Evolutionary conservation across 92 coral and sea anemone genomes (phyloP).

Genomic region (Actinernus sp.): DNA sequence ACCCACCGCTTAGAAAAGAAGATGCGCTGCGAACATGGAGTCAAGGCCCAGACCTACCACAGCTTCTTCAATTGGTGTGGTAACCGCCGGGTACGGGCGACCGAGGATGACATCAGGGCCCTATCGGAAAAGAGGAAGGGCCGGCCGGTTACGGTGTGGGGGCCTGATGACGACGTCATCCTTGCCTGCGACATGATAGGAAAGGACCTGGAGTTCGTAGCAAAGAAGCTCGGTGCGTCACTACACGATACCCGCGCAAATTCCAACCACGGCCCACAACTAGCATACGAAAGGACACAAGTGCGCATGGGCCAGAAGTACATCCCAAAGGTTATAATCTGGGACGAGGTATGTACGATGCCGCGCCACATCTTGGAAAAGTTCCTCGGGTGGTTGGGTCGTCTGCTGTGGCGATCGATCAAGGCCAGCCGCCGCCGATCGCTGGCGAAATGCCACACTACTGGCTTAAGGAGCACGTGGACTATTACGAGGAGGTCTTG

Average conservation of each 20-base stretch:
- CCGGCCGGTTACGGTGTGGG: too few species aligned
- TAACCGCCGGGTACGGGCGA: too few species aligned
- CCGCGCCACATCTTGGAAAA: background rate
- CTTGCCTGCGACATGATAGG: too few species aligned
- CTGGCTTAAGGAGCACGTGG: background rate
- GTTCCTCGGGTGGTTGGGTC: slow-evolving; percentile 8
- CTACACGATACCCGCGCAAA: too few species aligned
- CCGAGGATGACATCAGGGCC: too few species aligned
- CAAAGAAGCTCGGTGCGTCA: too few species aligned
- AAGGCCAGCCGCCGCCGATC: slow-evolving; percentile 31
- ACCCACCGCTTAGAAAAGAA: slow-evolving; percentile 17
- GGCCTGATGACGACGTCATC: too few species aligned
- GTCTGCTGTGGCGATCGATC: slow-evolving; percentile 28
- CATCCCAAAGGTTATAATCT: slow-evolving; percentile 14
- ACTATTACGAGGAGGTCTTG: slow-evolving; percentile 10
- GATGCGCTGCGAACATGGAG: slow-evolving; percentile 1
- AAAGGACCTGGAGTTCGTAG: too few species aligned
- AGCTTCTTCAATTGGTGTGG: slow-evolving; percentile 12
- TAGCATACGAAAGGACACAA: slow-evolving; percentile 6
- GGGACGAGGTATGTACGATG: slow-evolving; percentile 34
- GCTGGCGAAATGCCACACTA: slow-evolving; percentile 7
- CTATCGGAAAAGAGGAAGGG: too few species aligned
- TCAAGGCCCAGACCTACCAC: background rate
- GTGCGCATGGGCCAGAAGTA: slow-evolving; percentile 13
- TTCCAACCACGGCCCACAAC: too few species aligned